Conservation (phyloP, 2,888 invertebrate genomes). For the Boloria selene region DNA sequence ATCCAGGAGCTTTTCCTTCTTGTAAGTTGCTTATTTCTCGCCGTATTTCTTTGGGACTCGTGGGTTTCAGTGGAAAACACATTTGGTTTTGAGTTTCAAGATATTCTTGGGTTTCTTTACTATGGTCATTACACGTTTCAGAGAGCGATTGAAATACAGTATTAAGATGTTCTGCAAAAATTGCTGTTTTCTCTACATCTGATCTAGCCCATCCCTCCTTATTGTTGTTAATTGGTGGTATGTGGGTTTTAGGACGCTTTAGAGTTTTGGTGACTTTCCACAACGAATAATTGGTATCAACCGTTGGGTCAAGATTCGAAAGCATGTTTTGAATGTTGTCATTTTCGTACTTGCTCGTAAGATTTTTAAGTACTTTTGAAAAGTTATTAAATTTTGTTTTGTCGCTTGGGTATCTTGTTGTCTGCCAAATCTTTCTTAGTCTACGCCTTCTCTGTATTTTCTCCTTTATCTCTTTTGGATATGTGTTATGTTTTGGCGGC, state of each 20-base stretch:
- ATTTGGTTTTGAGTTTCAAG: too few relatives aligned
- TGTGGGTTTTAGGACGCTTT: background rate
- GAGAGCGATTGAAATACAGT: too few relatives aligned
- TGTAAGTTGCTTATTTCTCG: too few relatives aligned
- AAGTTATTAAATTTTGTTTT: conserved; percentile 30
- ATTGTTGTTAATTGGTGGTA: background rate
- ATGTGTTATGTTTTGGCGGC: background rate
- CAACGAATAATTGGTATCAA: background rate
- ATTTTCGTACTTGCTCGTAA: background rate
- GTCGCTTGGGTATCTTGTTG: conserved; percentile 26
- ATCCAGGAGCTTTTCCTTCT: too few relatives aligned
- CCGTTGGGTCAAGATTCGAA: background rate
- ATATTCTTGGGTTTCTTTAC: too few relatives aligned
- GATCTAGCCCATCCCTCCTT: background rate
- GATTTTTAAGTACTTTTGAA: background rate
- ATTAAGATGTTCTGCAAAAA: background rate
- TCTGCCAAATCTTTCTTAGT: conserved; percentile 37
- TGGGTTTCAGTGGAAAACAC: too few relatives aligned
- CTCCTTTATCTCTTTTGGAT: conserved; percentile 10
- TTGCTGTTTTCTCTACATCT: background rate
- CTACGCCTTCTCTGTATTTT: conserved; percentile 36
- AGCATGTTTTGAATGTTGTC: background rate
- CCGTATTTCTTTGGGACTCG: too few relatives aligned
- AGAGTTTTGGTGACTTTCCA: background rate
- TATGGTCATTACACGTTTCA: too few relatives aligned